Conservation (phyloP, 1,140 invertebrate genomes). For the Globodera ellingtonae region DNA sequence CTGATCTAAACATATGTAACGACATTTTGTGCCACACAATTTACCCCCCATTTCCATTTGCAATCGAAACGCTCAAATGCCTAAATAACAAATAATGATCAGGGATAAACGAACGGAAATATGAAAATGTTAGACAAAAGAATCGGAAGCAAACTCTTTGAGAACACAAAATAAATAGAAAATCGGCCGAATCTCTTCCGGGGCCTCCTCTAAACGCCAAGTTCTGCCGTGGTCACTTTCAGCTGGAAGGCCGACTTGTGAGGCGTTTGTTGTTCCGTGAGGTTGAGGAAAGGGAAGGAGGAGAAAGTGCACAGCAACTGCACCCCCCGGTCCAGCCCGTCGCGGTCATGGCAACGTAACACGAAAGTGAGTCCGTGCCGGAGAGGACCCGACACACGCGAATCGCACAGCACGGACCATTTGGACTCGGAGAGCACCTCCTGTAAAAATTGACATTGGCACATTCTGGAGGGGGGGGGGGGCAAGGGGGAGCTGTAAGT, state of each 20-base stretch:
- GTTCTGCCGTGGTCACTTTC: conserved; percentile 4
- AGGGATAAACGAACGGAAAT: neutral
- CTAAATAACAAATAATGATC: neutral
- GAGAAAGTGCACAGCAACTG: conserved; percentile 49
- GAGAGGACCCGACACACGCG: conserved; percentile 37
- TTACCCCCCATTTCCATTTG: too few species aligned
- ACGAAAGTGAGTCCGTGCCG: conserved; percentile 50
- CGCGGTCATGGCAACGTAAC: conserved; percentile 42
- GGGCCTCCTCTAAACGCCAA: neutral
- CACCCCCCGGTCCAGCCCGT: conserved; percentile 43
- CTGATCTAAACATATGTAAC: too few species aligned
- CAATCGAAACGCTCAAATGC: conserved; percentile 7
- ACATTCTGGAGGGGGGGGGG: too few species aligned
- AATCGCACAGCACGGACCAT: conserved; percentile 51
- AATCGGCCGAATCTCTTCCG: neutral
- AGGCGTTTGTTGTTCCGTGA: conserved; percentile 45
- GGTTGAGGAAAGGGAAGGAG: conserved; percentile 47
- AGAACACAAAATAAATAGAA: conserved; percentile 2
- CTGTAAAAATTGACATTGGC: conserved; percentile 11
- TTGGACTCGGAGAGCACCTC: conserved; percentile 45
- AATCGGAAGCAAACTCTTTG: neutral
- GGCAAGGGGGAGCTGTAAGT: too few species aligned
- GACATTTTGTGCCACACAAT: too few species aligned
- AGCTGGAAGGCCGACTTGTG: conserved; percentile 33
- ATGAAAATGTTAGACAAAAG: too few species aligned